Base-by-base conservation (phyloP, 2,888 invertebrate species). In the Orchesella flavescens region DNA sequence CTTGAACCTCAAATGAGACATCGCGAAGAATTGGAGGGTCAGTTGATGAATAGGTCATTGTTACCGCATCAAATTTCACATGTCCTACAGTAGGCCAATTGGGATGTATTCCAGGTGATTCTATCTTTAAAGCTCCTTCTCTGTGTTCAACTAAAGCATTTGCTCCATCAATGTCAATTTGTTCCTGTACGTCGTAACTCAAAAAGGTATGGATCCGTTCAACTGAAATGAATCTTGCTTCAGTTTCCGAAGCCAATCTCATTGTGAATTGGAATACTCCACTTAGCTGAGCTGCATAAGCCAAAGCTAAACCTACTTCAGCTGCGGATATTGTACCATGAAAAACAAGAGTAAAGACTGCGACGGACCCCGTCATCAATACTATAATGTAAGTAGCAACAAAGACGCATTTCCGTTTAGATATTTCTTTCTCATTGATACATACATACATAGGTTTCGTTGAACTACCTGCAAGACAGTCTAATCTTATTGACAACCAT, bases 231-330 rank as follows among this genome's bases (percentile, higher is more conserved):
- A 92, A 92, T 46, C 91, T 90, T 7, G 90, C 89, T 89, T 92
- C 92, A 1, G 90, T 90, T 88, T 92, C 91, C 1, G 91, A 90
- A 79, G 91, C 89, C 77, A 91, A 87, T 86, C 92, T 89, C 5
- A 92, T 90, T 1, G 92, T 91, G 84, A 91, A 92, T 88, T 92
- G 92, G 87, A 93, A 92, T 43, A 92, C 90, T n/a, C 92, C 92
- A 53, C 92, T 91, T 87, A 93, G 91, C 90, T 93, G 91, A 10
- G 92, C 90, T 24, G 93, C 91, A 87, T 93, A 93, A 0, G 93
- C 91, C 85, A 94, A 89, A 0, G 93, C 93, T 83, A 94, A 90
- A 7, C 93, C 93, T 34, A 83, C 84, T 0, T 87, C 85, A 1
- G 87, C 87, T 10, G 85, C 85, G 5, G 87, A 78, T n/a, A 88